Evolutionary conservation across 2,113 vertebrate genomes (phyloP).

Genomic region (Ciconia boyciana): DNA sequence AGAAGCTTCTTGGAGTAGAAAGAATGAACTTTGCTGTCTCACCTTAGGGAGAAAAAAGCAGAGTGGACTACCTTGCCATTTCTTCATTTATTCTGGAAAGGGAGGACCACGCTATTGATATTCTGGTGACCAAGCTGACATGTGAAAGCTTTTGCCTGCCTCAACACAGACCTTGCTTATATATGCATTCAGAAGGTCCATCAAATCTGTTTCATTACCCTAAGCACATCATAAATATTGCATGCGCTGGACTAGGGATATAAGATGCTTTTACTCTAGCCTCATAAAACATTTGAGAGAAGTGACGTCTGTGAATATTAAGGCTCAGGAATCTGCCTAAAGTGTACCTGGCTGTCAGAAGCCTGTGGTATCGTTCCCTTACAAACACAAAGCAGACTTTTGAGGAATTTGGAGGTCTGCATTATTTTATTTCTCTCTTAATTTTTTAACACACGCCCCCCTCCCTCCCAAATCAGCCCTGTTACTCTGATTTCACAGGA

Average conservation of each 20-base stretch:
- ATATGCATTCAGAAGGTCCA: background rate
- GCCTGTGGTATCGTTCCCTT: background rate
- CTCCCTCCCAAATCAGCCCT: background rate
- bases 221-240: background rate
- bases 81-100: background rate
- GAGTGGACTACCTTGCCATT: background rate
- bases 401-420: background rate
- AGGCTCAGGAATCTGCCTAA: background rate
- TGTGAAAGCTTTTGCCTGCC: background rate
- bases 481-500: background rate
- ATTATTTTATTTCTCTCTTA: background rate
- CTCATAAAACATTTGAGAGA: background rate
- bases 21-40: background rate
- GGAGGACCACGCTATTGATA: background rate
- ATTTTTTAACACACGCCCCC: background rate
- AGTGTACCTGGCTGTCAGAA: background rate
- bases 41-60: background rate
- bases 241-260: background rate
- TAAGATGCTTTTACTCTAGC: background rate
- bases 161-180: background rate
- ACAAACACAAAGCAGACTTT: background rate
- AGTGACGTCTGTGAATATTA: background rate
- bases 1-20: background rate
- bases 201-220: background rate
- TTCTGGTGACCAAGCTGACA: background rate